phyloP scores from a whole-genome alignment of 1,140 invertebrate genomes.

The Homalodisca vitripennis region DNA sequence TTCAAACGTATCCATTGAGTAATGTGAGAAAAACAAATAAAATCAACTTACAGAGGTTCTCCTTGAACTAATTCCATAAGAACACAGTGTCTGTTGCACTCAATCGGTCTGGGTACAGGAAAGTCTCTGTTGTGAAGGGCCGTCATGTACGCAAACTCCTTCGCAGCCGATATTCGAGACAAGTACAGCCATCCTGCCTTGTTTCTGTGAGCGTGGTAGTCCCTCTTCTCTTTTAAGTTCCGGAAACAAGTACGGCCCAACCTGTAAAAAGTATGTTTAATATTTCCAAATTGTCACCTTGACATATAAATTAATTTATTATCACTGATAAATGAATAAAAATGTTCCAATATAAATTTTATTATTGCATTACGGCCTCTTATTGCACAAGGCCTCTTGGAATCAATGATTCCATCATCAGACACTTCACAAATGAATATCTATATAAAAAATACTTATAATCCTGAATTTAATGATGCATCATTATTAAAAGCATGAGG shows the following conservation, averaged over 20 bases:
- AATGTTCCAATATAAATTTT: not conserved
- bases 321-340: not conserved
- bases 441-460: no score
- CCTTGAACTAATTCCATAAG: constrained; percentile 92
- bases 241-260: constrained; percentile 94
- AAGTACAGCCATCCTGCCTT: constrained; percentile 95
- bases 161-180: constrained; percentile 94
- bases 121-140: constrained; percentile 88
- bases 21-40: no score
- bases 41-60: constrained; percentile 64
- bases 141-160: constrained; percentile 99
- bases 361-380: not conserved
- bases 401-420: not conserved
- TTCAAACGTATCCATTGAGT: no score
- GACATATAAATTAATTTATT: no score
- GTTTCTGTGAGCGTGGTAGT: constrained; percentile 92
- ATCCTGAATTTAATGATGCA: no score
- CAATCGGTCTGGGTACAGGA: constrained; percentile 93
- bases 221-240: constrained; percentile 95
- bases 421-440: no score
- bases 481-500: no score
- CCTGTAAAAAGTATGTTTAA: constrained; percentile 52
- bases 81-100: constrained; percentile 95
- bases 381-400: not conserved
- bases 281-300: no score